Evolutionary conservation across 2,888 invertebrate genomes (phyloP), one percentile per base, ranked within the genome.

Genomic region (Chrysolina americana): DNA sequence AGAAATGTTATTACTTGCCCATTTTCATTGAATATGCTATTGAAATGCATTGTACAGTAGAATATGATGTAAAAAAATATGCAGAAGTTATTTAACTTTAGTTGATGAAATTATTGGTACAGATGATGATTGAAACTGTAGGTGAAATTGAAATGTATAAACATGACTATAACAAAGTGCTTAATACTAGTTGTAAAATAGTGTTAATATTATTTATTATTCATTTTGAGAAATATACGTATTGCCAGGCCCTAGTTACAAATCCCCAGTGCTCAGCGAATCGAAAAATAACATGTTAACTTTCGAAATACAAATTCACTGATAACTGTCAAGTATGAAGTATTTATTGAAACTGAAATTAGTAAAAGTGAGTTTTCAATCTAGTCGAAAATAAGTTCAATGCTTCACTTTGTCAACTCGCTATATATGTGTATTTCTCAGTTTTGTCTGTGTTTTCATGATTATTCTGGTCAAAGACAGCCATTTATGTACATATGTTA

Each of bases 381-480:
- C 53, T 53, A 53, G 53, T 53, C 53, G 21, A 53, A 21, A 53
- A 23, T 13, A 8, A 53, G 23, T 13, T 21, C 19, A 19, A 19
- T n/a, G 41, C 19, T n/a, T 23, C 48, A 19, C 62, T 64, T 63
- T 70, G 36, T 36, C 44, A 50, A 23, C 53, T 21, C 17, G 23
- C 36, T 69, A 68, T 75, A 73, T 75, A 73, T 73, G 75, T 81
- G 81, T 83, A 79, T 83, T 84, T 80, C 82, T 82, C 77, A 77
- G 80, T 80, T 80, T 80, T 81, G 79, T 83, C 82, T 85, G 85
- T 87, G 84, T 82, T 83, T 83, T 83, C 83, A 85, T 83, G 87
- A 87, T 87, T 87, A 86, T 86, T 87, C 87, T 87, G 87, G 87
- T 87, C 87, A 87, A 79, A 83, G 76, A 83, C 84, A 84, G 83